A percentile compares a stretch with the other conserved stretches of the same genome.
These are phyloP conservation scores for Cossypha niveicapilla DNA, from an alignment of 2,797 vertebrate genomes.

Conservation along the genomic window DNA sequence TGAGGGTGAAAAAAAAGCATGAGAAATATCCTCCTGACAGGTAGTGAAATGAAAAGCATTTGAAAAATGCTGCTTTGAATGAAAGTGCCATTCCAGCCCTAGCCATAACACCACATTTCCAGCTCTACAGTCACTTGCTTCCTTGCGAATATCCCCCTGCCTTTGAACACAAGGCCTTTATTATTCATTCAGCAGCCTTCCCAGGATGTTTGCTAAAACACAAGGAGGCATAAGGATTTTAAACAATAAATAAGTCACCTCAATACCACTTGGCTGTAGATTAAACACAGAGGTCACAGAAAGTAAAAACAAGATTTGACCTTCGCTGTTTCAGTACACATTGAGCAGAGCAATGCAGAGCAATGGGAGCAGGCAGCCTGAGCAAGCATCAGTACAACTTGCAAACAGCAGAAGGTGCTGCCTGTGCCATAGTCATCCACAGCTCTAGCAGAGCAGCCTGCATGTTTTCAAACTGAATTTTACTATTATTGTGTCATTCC, in stretches of 20 bases:
- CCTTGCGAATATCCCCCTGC: not conserved
- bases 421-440: not conserved
- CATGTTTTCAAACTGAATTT: not conserved
- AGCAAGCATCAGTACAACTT: not conserved
- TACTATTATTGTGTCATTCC: not conserved
- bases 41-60: not conserved
- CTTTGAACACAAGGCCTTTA: not conserved
- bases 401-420: not conserved
- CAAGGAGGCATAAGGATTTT: not conserved
- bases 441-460: not conserved
- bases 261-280: not conserved
- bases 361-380: not conserved
- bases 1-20: not conserved
- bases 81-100: not conserved
- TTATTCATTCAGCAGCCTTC: not conserved
- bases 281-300: not conserved
- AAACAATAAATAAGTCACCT: not conserved
- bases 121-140: not conserved
- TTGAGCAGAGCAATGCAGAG: not conserved
- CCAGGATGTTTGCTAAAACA: not conserved
- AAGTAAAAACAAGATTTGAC: not conserved
- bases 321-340: not conserved
- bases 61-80: slow-evolving; percentile 27
- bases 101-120: not conserved
- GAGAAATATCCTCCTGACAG: slow-evolving; percentile 4